A percentile compares a stretch with the other conserved stretches of the same genome.
Conservation (phyloP, 2,888 invertebrate genomes). For the Napeogenes inachia region DNA sequence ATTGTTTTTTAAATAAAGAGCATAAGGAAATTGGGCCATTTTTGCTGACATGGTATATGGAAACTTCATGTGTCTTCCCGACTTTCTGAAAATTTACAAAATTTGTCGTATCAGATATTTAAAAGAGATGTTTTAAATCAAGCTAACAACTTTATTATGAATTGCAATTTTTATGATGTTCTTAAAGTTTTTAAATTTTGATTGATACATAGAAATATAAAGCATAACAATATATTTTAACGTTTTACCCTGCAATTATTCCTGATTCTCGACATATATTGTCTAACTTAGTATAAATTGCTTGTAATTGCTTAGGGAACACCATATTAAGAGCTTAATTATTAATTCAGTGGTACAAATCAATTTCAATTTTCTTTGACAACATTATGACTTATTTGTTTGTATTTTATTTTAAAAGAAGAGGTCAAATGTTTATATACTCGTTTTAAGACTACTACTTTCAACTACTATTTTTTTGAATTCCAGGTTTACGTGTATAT, state of each 20-base stretch:
- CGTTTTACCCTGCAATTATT: slow-evolving; percentile 40
- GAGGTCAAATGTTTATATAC: too few species aligned
- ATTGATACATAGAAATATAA: too few species aligned
- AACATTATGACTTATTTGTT: too few species aligned
- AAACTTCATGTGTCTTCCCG: slow-evolving; percentile 87
- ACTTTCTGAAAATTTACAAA: slow-evolving; percentile 51
- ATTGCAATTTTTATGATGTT: too few species aligned
- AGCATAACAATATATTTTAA: too few species aligned
- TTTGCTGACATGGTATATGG: slow-evolving; percentile 90
- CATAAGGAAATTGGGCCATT: slow-evolving; percentile 88
- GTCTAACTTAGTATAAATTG: slow-evolving; percentile 44
- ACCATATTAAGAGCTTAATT: slow-evolving; percentile 35
- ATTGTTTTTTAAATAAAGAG: slow-evolving; percentile 82
- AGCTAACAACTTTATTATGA: neutral
- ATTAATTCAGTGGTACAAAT: neutral
- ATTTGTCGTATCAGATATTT: neutral
- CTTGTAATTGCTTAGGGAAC: slow-evolving; percentile 41
- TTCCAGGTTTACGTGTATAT: too few species aligned
- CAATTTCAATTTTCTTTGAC: neutral
- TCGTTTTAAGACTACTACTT: too few species aligned
- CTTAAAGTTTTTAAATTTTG: too few species aligned
- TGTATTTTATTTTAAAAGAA: too few species aligned
- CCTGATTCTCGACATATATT: slow-evolving; percentile 34
- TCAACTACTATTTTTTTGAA: too few species aligned
- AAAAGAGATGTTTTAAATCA: too few species aligned